phyloP scores from a whole-genome alignment of 1,140 invertebrate species.

The Pteromalus puparum region DNA sequence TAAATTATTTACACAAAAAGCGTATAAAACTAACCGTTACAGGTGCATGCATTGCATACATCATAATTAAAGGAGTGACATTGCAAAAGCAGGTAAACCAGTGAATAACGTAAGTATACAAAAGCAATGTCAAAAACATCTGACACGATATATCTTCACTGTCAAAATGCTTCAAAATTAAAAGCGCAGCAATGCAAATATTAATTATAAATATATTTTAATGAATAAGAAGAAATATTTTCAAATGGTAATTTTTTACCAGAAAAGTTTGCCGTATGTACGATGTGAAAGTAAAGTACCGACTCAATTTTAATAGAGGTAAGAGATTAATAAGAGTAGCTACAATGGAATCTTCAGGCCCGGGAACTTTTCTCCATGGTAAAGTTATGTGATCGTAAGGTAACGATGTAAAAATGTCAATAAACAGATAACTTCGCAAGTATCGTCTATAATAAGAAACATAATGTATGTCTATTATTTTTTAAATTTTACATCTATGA shows the following conservation, averaged over 20 bases:
- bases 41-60: constrained; percentile 47
- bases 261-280: constrained; percentile 62
- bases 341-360: constrained; percentile 52
- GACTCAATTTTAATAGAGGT: constrained; percentile 65
- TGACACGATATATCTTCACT: constrained; percentile 58
- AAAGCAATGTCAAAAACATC: constrained; percentile 59
- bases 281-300: constrained; percentile 62
- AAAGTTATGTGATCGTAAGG: constrained; percentile 68
- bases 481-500: no score
- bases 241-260: constrained; percentile 55
- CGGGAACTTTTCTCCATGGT: constrained; percentile 64
- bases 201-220: not conserved
- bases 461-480: not conserved
- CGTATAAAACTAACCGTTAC: not conserved
- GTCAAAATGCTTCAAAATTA: constrained; percentile 60
- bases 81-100: constrained; percentile 70
- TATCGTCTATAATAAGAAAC: constrained; percentile 62
- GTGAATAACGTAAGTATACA: constrained; percentile 65
- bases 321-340: constrained; percentile 65
- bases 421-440: constrained; percentile 59
- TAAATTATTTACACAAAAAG: not conserved
- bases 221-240: no score
- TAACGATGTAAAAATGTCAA: constrained; percentile 67
- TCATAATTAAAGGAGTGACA: constrained; percentile 60
- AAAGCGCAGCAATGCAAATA: not conserved